Evolutionary conservation across 2,113 vertebrate genomes (phyloP), one percentile per base, ranked within the genome.

Genomic region (Semnopithecus entellus): DNA sequence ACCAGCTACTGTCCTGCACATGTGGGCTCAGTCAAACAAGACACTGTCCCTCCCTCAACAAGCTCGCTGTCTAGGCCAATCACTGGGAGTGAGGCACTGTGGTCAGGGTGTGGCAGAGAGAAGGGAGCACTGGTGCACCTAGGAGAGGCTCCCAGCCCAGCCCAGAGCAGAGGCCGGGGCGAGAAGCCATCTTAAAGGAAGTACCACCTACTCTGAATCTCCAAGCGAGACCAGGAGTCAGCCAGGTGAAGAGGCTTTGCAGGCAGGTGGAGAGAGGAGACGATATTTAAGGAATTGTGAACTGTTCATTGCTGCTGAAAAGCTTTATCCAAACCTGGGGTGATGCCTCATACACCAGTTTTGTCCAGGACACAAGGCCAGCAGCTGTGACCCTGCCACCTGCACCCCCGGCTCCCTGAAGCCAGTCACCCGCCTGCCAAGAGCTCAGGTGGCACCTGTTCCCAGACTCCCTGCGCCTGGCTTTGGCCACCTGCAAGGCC

Each of bases 281-380:
- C 1, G 0, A 1, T 2, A 4, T 6, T 6, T 17, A 48, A 59
- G 25, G 64, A 61, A 10, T 0, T 0, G 30, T 2, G 6, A 18
- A 18, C 89, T 35, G 17, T 5, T 79, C 23, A 0, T 20, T 2
- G 27, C 9, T 0, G 17, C 84, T n/a, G 68, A 92, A 57, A 92
- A 57, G 18, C n/a, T 14, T 38, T 16, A 57, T 79, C 23, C 30
- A 14, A 52, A 43, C 50, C n/a, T 6, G 1, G 35, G 32, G 20
- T 0, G 4, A 59, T 7, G n/a, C 57, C 27, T 82, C 17, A 0
- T 9, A 25, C 1, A 0, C 48, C 70, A 17, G 5, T 1, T 87
- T n/a, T 2, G 5, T 1, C 40, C 9, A 14, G 75, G 20, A 52
- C 70, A 5, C 43, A 0, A 4, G 0, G 7, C 64, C 64, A 30